Evolutionary conservation across 2,797 vertebrate species (phyloP).

Genomic region (Ptychadena robeensis): DNA sequence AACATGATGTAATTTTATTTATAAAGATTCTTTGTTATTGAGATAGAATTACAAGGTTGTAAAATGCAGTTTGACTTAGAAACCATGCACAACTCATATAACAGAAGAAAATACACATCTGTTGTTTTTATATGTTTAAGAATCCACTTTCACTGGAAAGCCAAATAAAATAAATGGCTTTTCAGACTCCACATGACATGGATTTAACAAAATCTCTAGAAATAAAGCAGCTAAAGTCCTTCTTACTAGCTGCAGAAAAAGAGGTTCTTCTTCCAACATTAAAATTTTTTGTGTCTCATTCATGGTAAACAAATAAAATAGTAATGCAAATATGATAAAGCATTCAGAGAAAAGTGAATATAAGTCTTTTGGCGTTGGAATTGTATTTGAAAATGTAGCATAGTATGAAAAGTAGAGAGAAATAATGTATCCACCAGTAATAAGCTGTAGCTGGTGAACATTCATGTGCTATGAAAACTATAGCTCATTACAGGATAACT

Average conservation of each 20-base stretch:
- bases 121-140: background rate
- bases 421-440: no score
- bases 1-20: background rate
- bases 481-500: no score
- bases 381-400: background rate
- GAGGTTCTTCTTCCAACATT: background rate
- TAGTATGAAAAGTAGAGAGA: no score
- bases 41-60: background rate
- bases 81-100: background rate
- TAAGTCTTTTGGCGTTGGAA: background rate
- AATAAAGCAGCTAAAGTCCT: background rate
- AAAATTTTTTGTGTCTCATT: background rate
- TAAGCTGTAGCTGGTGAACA: no score
- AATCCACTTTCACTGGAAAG: background rate
- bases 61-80: background rate
- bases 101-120: slow-evolving; percentile 13
- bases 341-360: background rate
- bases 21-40: background rate
- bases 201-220: background rate
- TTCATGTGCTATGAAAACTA: no score
- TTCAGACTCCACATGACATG: background rate
- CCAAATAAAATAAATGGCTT: slow-evolving; percentile 4
- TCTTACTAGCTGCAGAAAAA: background rate
- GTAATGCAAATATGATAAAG: background rate
- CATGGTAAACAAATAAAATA: background rate